Evolutionary conservation across 2,113 vertebrate genomes (phyloP).

Genomic region (Marmota monax): DNA sequence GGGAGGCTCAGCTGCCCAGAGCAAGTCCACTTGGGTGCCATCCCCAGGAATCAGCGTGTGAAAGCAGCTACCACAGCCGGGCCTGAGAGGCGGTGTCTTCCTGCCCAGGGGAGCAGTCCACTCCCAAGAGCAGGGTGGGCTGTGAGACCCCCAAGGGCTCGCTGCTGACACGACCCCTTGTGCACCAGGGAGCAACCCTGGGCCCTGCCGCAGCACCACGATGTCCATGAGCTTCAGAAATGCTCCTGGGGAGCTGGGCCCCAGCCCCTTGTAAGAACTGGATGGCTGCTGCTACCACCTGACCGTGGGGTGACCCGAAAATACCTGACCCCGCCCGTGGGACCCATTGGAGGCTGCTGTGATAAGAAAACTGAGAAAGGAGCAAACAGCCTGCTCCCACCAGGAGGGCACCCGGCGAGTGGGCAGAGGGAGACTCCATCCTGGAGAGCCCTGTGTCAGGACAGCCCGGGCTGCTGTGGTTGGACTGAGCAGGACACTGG

Average conservation of each 20-base stretch:
- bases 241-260: background rate
- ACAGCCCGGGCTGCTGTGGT: too few species aligned
- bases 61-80: background rate
- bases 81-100: accelerated
- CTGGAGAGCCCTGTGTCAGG: background rate
- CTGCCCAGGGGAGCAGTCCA: background rate
- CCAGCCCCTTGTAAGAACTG: too few species aligned
- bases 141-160: too few species aligned
- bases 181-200: too few species aligned
- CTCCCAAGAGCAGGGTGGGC: too few species aligned
- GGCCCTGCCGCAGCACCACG: too few species aligned
- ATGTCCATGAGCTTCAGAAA: background rate
- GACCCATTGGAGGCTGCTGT: background rate
- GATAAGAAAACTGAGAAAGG: background rate
- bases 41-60: accelerated
- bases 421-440: background rate
- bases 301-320: background rate
- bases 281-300: background rate
- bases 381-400: too few species aligned
- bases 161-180: too few species aligned
- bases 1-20: background rate
- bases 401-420: background rate
- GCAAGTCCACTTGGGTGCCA: too few species aligned
- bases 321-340: background rate
- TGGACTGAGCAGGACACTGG: too few species aligned